Evolutionary conservation across 2,113 vertebrate genomes (phyloP), one percentile per base, ranked within the genome.

Genomic region (Toxotes jaculatrix): DNA sequence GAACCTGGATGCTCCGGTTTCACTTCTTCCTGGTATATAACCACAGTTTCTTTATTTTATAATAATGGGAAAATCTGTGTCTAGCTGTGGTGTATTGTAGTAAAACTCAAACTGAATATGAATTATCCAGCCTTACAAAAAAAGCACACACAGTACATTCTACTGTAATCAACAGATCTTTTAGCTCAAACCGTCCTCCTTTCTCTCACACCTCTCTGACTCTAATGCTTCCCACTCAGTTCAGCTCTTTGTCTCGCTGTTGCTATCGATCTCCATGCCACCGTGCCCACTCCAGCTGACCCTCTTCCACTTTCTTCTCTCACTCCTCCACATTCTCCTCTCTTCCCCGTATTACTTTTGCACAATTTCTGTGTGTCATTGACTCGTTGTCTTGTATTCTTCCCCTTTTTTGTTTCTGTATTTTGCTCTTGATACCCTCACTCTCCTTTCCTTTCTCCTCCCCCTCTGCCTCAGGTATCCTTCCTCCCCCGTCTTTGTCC

Each of bases 161-260:
- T 23, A 3, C 51, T 34, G 47, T 78, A 40, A 65, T 89, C 62
- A 68, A 42, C 56, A 14, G 11, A 72, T 61, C 38, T 49, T 57
- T 59, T 12, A 43, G 31, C 76, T 74, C 56, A 19, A 32, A 71
- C 61, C 36, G 11, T 59, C 60, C 40, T 27, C 47, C 67, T 55
- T 55, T 71, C 74, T 78, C 64, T 77, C 71, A 38, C 56, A 23
- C n/a, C 40, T 83, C 61, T 73, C 74, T 57, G 42, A 36, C 77
- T 90, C 59, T 36, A n/a, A 73, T 38, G 63, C 88, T 71, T 92
- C 92, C 92, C 87, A 90, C 90, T 87, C 89, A 80, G 47, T 74
- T 87, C 16, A 38, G 79, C 85, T 81, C 81, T 84, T 67, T 83
- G 87, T 89, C 88, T 90, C 86, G 59, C 86, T 88, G 3, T 56